These are phyloP conservation scores for Elegia similella DNA, from an alignment of 2,888 invertebrate species.

Conservation along the genomic window DNA sequence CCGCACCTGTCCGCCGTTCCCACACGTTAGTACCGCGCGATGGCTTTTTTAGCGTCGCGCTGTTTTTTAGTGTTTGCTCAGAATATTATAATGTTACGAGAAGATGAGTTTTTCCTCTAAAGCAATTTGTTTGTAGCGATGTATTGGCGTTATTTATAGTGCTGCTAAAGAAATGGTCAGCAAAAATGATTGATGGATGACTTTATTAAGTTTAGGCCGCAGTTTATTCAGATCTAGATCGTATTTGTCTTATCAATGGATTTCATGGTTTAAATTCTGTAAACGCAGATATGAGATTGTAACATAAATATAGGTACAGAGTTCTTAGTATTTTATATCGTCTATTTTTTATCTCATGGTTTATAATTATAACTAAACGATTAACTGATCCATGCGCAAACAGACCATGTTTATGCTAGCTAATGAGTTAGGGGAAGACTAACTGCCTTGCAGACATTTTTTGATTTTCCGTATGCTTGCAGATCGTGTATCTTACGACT, in stretches of 20 bases:
- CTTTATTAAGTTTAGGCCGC: not conserved
- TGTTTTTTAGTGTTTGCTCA: constrained; percentile 27
- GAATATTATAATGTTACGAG: constrained; percentile 29
- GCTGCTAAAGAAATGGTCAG: constrained; percentile 1
- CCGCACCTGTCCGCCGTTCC: constrained; percentile 28
- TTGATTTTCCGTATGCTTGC: too few species aligned
- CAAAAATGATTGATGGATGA: constrained; percentile 9
- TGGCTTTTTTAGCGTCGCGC: constrained; percentile 10
- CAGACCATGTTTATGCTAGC: too few species aligned
- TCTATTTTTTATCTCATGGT: too few species aligned
- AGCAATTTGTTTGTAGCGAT: constrained; percentile 11
- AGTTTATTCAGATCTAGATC: not conserved
- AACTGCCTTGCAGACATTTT: too few species aligned
- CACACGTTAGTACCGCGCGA: constrained; percentile 24
- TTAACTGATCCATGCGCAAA: too few species aligned
- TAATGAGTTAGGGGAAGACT: too few species aligned
- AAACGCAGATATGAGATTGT: too few species aligned
- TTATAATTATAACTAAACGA: too few species aligned
- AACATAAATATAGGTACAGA: too few species aligned
- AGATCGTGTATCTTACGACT: too few species aligned
- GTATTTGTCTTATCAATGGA: not conserved
- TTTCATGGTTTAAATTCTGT: not conserved
- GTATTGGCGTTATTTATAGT: constrained; percentile 9
- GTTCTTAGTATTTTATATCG: too few species aligned
- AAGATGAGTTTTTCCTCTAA: constrained; percentile 4